Evolutionary conservation across 30 jellyfish, hydroid and myxozoan species (phyloP), one percentile per base, ranked within the genome.

Genomic region (Haliclystus octoradiatus): DNA sequence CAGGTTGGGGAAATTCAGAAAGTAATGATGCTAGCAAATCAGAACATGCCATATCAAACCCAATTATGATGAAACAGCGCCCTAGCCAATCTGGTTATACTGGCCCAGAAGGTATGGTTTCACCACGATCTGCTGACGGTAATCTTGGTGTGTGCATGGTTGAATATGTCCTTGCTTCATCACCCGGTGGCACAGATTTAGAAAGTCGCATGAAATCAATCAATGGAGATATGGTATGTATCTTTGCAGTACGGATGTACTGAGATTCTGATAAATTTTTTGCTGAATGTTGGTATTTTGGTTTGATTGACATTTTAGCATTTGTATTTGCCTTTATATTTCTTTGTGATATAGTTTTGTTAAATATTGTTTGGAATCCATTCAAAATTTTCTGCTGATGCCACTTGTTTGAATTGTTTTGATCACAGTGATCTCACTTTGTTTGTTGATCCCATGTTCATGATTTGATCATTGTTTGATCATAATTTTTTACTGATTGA

Each of bases 51-150:
- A 84, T 88, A 19, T 88, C 97, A 2, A 88, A 88, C 50, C 97
- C 97, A 26, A 88, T 88, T 31, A 88, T 79, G 89, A 73, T 81
- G 93, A 76, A 68, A 28, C 85, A 73, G 68, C 50, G 95, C 40
- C 90, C 88, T 3, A 78, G 73, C 33, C 97, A 88, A 63, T 40
- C 69, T 52, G 51, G 50, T 57, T 77, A 65, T 46, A 69, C 84
- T 22, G 68, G 47, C 50, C 95, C 57, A 40, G 57, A 71, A 69
- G 52, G 50, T 2, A 94, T 88, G 14, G 92, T 92, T 19, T 88
- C 97, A 0, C 97, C 97, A 32, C 73, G 95, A 34, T 88, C 97
- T 23, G 97, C 97, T 47, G 97, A 88, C 70, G 97, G 97, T 4
- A 49, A 75, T 12, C 83, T 78, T 30, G 94, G 94, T 33, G 97